Evolutionary conservation across 2,888 invertebrate genomes (phyloP).

Genomic region (Plebejus argus): DNA sequence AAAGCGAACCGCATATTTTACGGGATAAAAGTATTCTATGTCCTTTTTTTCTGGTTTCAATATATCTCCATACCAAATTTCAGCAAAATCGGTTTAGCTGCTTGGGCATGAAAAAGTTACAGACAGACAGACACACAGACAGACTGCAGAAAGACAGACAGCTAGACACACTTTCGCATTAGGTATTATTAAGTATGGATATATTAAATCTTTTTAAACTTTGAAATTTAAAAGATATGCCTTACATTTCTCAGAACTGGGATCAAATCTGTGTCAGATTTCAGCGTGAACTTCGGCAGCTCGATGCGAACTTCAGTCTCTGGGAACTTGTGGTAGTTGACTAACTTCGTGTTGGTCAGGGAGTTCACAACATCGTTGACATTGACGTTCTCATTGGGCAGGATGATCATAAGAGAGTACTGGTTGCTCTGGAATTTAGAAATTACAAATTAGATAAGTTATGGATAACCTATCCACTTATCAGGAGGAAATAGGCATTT

Average conservation of each 20-base stretch:
- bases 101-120: neutral
- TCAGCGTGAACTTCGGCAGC: conserved; percentile 71
- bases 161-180: too few relatives aligned
- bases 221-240: conserved; percentile 23
- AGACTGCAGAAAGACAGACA: too few relatives aligned
- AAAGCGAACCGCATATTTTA: too few relatives aligned
- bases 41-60: neutral
- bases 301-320: conserved; percentile 57
- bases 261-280: conserved; percentile 61
- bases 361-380: conserved; percentile 50
- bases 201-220: neutral
- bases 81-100: neutral
- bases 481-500: too few relatives aligned
- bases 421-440: conserved; percentile 64
- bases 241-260: conserved; percentile 61
- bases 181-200: conserved; percentile 12
- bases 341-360: conserved; percentile 55
- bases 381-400: conserved; percentile 59
- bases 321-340: conserved; percentile 53
- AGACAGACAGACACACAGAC: neutral
- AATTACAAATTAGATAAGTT: neutral
- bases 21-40: too few relatives aligned
- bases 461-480: too few relatives aligned
- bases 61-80: neutral
- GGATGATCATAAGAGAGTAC: conserved; percentile 71